phyloP scores from a whole-genome alignment of 2,113 vertebrate genomes.

The Accipiter cooperii region DNA sequence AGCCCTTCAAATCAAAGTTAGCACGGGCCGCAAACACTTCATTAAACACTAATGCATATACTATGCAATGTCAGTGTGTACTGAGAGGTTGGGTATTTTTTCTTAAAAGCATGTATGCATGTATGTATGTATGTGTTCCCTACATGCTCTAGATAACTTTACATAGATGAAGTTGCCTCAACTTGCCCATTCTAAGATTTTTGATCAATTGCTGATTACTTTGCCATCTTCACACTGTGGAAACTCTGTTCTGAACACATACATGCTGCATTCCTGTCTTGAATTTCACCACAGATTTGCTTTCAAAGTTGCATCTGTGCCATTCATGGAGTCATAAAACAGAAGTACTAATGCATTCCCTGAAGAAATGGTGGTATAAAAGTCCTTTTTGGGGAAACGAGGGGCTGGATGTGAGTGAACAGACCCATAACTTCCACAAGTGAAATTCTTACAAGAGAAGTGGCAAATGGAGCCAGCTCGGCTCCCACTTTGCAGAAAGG shows the following conservation, averaged over 20 bases:
- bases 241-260: neutral
- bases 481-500: neutral
- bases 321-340: neutral
- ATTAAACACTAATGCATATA: neutral
- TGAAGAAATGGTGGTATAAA: neutral
- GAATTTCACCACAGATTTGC: neutral
- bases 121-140: neutral
- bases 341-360: neutral
- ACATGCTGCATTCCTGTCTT: neutral
- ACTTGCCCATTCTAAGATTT: neutral
- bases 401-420: neutral
- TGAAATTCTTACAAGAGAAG: neutral
- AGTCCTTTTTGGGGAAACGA: fast-evolving
- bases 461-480: neutral
- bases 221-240: neutral
- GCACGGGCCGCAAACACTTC: neutral
- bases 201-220: neutral
- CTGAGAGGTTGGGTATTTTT: neutral
- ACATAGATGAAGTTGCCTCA: neutral
- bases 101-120: neutral
- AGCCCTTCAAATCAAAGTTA: neutral
- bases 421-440: neutral
- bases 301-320: neutral
- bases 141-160: neutral
- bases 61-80: neutral